phyloP scores from a whole-genome alignment of 1,140 invertebrate genomes.

The Pseudomyrmex pallidus region DNA sequence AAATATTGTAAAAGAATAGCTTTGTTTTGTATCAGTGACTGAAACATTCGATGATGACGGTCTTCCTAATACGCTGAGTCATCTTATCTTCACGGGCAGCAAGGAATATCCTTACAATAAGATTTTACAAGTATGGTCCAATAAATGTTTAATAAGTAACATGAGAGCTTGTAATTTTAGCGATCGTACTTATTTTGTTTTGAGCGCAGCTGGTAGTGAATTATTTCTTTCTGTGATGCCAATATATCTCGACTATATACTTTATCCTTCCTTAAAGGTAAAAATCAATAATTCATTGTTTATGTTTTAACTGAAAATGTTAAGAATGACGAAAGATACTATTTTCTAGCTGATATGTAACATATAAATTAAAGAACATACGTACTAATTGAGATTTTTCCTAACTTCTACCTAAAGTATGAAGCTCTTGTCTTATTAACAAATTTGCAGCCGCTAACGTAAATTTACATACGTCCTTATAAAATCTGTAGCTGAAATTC shows the following conservation, averaged over 20 bases:
- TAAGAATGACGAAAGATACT: too few relatives aligned
- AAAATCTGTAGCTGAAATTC: too few relatives aligned
- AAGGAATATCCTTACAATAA: constrained; percentile 96
- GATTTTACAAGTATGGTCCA: constrained; percentile 94
- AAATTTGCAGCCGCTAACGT: too few relatives aligned
- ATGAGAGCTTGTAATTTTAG: constrained; percentile 89
- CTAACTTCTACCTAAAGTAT: too few relatives aligned
- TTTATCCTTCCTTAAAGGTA: constrained; percentile 93
- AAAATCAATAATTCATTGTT: constrained; percentile 45
- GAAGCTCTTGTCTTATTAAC: too few relatives aligned
- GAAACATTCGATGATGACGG: constrained; percentile 97
- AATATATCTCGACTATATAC: constrained; percentile 95
- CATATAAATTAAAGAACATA: too few relatives aligned
- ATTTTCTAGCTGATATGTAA: too few relatives aligned
- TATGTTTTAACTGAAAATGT: neutral
- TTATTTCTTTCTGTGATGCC: constrained; percentile 95
- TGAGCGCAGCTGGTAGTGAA: constrained; percentile 93
- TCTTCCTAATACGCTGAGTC: constrained; percentile 96
- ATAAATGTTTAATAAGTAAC: constrained; percentile 92
- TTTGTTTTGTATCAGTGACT: constrained; percentile 87
- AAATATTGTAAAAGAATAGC: neutral
- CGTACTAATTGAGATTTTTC: too few relatives aligned
- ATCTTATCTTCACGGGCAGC: constrained; percentile 96
- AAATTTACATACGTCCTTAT: too few relatives aligned
- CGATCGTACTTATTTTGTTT: constrained; percentile 95